Evolutionary conservation across 2,797 vertebrate species (phyloP), one percentile per base, ranked within the genome.

Genomic region (Knipowitschia caucasica): DNA sequence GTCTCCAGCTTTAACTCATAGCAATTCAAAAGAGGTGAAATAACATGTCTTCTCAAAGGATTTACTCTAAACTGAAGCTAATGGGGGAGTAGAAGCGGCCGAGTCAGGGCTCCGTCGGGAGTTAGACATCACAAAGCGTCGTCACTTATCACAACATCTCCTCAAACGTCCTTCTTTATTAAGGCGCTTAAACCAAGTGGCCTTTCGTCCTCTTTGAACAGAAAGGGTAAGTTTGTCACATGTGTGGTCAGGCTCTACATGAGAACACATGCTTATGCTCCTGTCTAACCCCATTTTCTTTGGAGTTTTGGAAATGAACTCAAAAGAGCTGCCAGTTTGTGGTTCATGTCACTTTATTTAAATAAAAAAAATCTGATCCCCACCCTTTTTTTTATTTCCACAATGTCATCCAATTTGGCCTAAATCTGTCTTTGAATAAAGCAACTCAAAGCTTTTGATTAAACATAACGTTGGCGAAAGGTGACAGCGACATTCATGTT

Each of bases 231-330:
- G 45, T 42, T n/a, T 61, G 26, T 73, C 62, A 45, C 7, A 17
- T 61, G 62, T 77, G 73, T 68, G 61, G 74, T 69, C 66, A 21
- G 0, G 53, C 27, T 63, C 56, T 81, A 76, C 75, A 74, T 62
- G 65, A 53, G 52, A 64, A 62, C 73, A 57, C 69, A 47, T 53
- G 44, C 64, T 67, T 59, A 58, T 59, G 50, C 72, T 56, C 20
- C 64, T 52, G 78, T 83, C 82, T 43, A 11, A 67, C 73, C 71
- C 65, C 33, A 81, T 87, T 82, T 83, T 53, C 62, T 67, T 71
- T 75, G 33, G 44, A 4, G 11, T 62, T 65, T 64, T 50, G 65
- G 68, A 77, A 80, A 44, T 61, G 61, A 62, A 58, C 63, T 72
- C 62, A 49, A 68, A 67, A 52, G 67, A 69, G 36, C 60, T 51